Evolutionary conservation across 2,113 vertebrate species (phyloP).

Genomic region (Suncus etruscus): DNA sequence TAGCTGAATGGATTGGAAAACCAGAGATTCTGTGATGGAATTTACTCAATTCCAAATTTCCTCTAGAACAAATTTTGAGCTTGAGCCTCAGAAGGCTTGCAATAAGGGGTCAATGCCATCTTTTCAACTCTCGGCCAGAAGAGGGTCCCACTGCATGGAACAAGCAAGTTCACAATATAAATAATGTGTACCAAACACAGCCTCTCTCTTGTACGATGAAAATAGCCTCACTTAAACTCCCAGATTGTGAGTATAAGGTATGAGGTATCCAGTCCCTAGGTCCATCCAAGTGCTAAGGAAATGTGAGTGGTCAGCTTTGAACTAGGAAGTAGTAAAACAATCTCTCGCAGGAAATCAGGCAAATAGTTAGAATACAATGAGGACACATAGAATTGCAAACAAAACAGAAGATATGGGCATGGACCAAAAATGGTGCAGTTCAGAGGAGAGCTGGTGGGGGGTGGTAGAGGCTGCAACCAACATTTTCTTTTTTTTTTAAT

Average conservation of each 20-base stretch:
- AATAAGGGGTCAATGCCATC: not conserved
- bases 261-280: not conserved
- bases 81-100: not conserved
- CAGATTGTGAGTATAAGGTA: not conserved
- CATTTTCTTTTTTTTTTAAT: not conserved
- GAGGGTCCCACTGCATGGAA: not conserved
- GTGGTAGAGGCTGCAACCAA: not conserved
- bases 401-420: not conserved
- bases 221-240: not conserved
- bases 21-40: rapidly evolving
- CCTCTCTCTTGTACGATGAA: not conserved
- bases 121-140: not conserved
- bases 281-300: not conserved
- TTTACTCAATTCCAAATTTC: not conserved
- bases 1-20: not conserved
- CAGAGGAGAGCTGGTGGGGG: no score
- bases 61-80: not conserved
- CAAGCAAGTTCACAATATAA: not conserved
- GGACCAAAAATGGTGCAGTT: not conserved
- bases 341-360: not conserved
- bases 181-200: not conserved
- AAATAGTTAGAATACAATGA: not conserved
- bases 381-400: not conserved
- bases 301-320: not conserved
- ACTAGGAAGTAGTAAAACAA: not conserved